Base-by-base conservation (phyloP, 2,888 invertebrate species). In the Phrixothrix hirtus region DNA sequence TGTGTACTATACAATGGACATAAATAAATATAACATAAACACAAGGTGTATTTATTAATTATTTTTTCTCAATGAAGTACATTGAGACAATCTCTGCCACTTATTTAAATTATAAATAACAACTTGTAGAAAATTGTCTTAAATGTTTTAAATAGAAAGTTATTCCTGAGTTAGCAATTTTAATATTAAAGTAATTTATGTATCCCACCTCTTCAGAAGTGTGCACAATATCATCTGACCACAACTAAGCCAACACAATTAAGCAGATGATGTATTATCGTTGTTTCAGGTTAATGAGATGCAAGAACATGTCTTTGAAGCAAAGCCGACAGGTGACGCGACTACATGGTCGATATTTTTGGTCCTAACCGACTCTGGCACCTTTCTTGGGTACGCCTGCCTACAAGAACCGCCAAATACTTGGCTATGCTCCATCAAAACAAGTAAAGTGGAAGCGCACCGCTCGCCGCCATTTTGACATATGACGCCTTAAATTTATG, bases 391-490 rank as follows among this genome's bases (percentile, higher is more conserved):
- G 58, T 63, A 59, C 58, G 51, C 57, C 50, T 58, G 47, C 54
- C 49, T 51, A 53, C 48, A 57, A 57, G 52, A 57, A 49, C 53
- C 54, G 49, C 54, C 49, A 54, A 56, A 59, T 58, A 49, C 57
- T 70, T 72, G 72, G 70, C 69, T 62, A 50, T 52, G 66, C 61
- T 68, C 72, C 72, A 71, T 66, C 64, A 66, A 67, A 70, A 71
- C 67, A 68, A 70, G 64, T 60, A 63, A 53, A 39, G 46, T 46
- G 45, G 41, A 45, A 46, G 41, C 37, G 42, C 36, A 37, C 32
- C 47, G 51, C 51, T 44, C 46, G 51, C 43, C 58, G 69, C 70
- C 71, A 70, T 71, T 68, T 72, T 71, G 69, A 71, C 68, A 62
- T 65, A 64, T 63, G 66, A 61, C 61, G 59, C 59, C 51, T 55